Conservation (phyloP, 1,140 invertebrate species). For the Drosophila seguyi region DNA sequence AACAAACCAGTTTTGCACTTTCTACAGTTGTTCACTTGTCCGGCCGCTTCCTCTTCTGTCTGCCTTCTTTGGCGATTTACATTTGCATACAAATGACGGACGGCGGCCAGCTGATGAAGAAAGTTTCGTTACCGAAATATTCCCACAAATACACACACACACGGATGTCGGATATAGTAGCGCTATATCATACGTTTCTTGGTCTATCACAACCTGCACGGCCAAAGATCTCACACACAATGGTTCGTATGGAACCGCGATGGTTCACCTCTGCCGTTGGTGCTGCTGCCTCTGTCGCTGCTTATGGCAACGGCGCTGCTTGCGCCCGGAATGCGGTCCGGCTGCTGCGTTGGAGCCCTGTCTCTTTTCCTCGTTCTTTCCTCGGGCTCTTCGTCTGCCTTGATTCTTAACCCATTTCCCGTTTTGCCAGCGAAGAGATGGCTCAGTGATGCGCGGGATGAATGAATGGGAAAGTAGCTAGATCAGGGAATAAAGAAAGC, state of each 20-base stretch:
- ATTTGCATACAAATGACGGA: constrained; percentile 51
- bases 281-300: constrained; percentile 18
- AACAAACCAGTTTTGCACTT: constrained; percentile 63
- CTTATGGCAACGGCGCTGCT: constrained; percentile 10
- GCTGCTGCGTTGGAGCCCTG: constrained; percentile 31
- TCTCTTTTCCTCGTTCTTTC: constrained; percentile 26
- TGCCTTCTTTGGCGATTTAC: constrained; percentile 38
- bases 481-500: not conserved
- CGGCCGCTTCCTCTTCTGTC: constrained; percentile 22
- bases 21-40: constrained; percentile 46
- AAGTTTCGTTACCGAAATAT: constrained; percentile 59
- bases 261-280: constrained; percentile 23
- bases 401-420: constrained; percentile 76
- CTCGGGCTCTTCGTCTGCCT: constrained; percentile 24
- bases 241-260: constrained; percentile 22
- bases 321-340: constrained; percentile 36
- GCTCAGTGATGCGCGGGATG: not conserved
- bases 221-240: constrained; percentile 61
- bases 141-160: constrained; percentile 39
- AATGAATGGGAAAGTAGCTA: not conserved
- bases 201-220: constrained; percentile 47
- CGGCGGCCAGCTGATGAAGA: constrained; percentile 52
- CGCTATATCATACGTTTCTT: constrained; percentile 16
- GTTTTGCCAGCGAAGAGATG: constrained; percentile 30
- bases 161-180: constrained; percentile 37